Evolutionary conservation across 1,140 invertebrate species (phyloP), one percentile per base, ranked within the genome.

Genomic region (Oreohelix idahoensis): DNA sequence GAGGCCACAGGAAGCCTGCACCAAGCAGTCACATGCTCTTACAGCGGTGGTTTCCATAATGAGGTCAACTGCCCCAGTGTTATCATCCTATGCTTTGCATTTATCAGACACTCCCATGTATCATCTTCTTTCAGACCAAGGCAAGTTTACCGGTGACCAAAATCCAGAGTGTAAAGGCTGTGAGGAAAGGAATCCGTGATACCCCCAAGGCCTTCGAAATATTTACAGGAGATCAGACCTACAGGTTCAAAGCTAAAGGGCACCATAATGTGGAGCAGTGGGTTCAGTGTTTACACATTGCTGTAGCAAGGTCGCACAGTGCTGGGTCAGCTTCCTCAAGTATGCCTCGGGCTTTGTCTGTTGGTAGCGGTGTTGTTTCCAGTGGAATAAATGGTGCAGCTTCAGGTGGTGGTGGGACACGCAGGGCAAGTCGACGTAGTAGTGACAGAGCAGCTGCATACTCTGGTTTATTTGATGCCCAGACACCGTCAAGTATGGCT

Each of bases 121-220:
- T 39, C 49, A 76, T 76, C 38, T 63, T 17, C 75, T 84, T 79
- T 26, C 84, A 91, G 89, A 87, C 86, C 71, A 89, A 91, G 84
- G 90, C 90, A 79, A 91, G 87, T 63, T 78, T 91, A 38, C 89
- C 91, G 90, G 95, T 98, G 0, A 96, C 97, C 91, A 96, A 97
- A 93, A 98, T 98, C 81, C 95, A 97, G 49, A 97, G 96, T 85
- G 97, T 98, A 0, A 97, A 97, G 91, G 97, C 98, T 15, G 91
- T 94, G 11, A 90, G 96, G 95, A 71, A 94, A 78, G 97, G 97
- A 89, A 89, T 92, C 26, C 90, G 93, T 71, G 90, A 93, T 86
- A 97, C 98, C 89, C 97, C 97, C 17, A 97, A 97, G 93, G 97
- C 97, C 1, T 98, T 98, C 93, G 97, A 98, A 94, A 98, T 98